Conservation (phyloP, 2,888 invertebrate genomes). For the Morpho achilles region DNA sequence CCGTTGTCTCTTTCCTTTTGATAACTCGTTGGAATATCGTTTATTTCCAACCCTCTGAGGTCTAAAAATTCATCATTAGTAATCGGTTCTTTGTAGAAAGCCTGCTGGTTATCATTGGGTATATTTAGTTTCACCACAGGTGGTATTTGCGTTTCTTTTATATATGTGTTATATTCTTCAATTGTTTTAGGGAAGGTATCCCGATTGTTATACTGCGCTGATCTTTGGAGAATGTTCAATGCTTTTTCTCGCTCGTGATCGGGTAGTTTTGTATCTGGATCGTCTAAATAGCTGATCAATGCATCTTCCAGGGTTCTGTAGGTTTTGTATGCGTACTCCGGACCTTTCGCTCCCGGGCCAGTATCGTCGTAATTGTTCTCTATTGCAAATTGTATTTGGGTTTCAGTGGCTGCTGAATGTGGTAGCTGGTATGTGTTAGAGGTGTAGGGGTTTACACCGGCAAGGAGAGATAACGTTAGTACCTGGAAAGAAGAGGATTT, state of each 20-base stretch:
- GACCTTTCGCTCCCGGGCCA: constrained; percentile 60
- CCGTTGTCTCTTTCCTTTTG: constrained; percentile 21
- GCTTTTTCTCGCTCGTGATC: constrained; percentile 49
- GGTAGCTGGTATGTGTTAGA: constrained; percentile 3
- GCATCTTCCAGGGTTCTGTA: constrained; percentile 60
- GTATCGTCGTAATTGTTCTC: constrained; percentile 71
- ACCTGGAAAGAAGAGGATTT: constrained; percentile 10
- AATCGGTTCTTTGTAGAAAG: constrained; percentile 17
- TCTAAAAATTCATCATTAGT: constrained; percentile 20
- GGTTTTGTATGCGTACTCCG: constrained; percentile 55
- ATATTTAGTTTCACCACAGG: constrained; percentile 1
- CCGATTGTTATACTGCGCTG: background rate
- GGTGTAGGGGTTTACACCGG: constrained; percentile 9
- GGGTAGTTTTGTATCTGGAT: constrained; percentile 64
- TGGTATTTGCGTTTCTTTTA: constrained; percentile 1
- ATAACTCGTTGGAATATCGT: constrained; percentile 17
- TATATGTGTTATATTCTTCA: constrained; percentile 39
- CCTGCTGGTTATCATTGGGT: constrained; percentile 1
- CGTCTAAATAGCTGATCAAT: constrained; percentile 52
- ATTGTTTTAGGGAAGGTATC: constrained; percentile 24
- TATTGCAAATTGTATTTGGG: constrained; percentile 61
- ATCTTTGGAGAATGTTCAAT: constrained; percentile 19
- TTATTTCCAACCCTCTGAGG: constrained; percentile 15
- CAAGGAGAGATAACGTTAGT: constrained; percentile 17
- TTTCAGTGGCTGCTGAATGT: constrained; percentile 53